Conservation (phyloP, 1,140 invertebrate species). For the Grapholita molesta region DNA sequence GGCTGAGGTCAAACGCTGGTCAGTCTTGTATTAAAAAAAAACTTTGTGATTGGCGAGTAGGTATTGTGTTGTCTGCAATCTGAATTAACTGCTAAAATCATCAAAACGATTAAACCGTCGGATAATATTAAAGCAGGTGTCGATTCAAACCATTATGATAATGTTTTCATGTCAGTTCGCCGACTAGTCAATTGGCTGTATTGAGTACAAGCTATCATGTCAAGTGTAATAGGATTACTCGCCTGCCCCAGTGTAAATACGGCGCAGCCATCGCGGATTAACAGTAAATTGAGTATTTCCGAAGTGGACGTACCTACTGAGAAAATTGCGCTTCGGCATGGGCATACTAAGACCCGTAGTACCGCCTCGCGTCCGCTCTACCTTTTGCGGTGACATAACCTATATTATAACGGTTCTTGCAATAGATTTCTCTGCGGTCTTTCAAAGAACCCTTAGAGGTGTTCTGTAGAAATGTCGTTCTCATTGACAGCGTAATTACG, state of each 20-base stretch:
- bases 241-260: conserved; percentile 1
- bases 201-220: not conserved
- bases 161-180: not conserved
- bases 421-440: conserved; percentile 35
- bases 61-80: too few relatives aligned
- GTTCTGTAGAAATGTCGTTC: conserved; percentile 8
- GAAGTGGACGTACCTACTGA: conserved; percentile 19
- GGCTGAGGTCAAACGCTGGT: too few relatives aligned
- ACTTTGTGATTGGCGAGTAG: too few relatives aligned
- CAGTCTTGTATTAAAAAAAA: too few relatives aligned
- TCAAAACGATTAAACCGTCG: not conserved
- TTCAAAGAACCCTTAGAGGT: conserved; percentile 26
- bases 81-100: not conserved
- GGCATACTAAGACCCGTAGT: conserved; percentile 22
- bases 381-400: conserved; percentile 47
- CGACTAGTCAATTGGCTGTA: not conserved
- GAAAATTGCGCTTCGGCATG: conserved; percentile 26
- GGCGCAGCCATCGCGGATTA: conserved; percentile 12
- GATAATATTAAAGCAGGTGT: not conserved
- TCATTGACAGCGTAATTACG: conserved; percentile 25
- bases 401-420: conserved; percentile 39
- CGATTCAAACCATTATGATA: not conserved
- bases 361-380: conserved; percentile 28
- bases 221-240: conserved; percentile 4
- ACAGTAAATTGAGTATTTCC: conserved; percentile 38